Percentiles rank a stretch among this genome's conserved stretches.
Evolutionary conservation across 2,797 vertebrate species (phyloP).

Genomic region (Galago senegalensis): DNA sequence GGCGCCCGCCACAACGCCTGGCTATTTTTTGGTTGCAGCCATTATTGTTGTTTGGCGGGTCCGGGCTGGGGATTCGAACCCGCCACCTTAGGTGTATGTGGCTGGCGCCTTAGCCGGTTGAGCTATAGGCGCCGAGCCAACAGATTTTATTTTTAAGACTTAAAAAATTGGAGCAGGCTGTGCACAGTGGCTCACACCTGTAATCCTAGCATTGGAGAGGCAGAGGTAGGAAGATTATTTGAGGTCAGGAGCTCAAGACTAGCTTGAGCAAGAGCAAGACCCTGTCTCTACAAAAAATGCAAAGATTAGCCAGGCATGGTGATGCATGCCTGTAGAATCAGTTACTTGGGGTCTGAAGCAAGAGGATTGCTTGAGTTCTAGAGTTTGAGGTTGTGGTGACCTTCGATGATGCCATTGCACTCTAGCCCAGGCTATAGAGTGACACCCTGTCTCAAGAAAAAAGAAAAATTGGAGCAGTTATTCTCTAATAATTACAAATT

Average conservation of each 20-base stretch:
- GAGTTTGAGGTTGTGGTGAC: neutral
- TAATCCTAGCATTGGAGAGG: neutral
- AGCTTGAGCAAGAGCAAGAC: neutral
- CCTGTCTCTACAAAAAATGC: neutral
- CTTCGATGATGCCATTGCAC: neutral
- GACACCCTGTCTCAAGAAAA: neutral
- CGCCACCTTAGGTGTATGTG: too few species aligned
- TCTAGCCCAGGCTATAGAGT: neutral
- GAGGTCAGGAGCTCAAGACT: neutral
- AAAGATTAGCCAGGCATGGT: neutral
- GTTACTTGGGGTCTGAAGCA: neutral
- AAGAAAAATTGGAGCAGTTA: neutral
- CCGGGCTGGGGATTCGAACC: too few species aligned
- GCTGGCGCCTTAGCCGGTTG: too few species aligned
- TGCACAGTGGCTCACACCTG: neutral
- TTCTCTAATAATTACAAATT: neutral
- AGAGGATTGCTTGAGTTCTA: neutral
- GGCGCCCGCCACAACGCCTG: too few species aligned
- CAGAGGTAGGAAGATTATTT: neutral
- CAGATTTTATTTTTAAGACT: neutral
- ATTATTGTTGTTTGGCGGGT: too few species aligned
- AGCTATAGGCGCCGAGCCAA: too few species aligned
- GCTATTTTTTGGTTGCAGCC: too few species aligned
- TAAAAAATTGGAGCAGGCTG: neutral
- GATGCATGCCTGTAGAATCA: neutral